A percentile compares a stretch with the other conserved stretches of the same genome.
Evolutionary conservation across 2,797 vertebrate genomes (phyloP).

Genomic region (Poeciliopsis turneri): DNA sequence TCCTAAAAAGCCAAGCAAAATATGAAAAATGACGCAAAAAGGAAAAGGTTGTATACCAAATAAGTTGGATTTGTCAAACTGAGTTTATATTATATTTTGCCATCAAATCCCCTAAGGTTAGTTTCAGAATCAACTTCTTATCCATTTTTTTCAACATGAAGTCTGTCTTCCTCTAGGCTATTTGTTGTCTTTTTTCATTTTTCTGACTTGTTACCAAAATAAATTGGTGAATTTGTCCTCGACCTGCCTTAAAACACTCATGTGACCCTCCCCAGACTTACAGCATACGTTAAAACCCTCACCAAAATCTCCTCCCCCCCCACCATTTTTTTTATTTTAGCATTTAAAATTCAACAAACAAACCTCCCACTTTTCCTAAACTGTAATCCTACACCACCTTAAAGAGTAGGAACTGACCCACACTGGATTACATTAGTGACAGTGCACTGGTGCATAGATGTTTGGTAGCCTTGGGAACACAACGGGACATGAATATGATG

Average conservation of each 20-base stretch:
- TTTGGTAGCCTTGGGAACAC: slow-evolving; percentile 56
- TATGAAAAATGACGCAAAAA: slow-evolving; percentile 2
- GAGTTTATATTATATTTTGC: not conserved
- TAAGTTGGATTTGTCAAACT: slow-evolving; percentile 38
- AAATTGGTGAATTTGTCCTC: slow-evolving; percentile 10
- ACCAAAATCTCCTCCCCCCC: not conserved
- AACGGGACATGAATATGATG: slow-evolving; percentile 44
- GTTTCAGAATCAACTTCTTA: slow-evolving; percentile 29
- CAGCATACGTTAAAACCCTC: not conserved
- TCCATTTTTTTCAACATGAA: slow-evolving; percentile 7
- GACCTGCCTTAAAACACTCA: slow-evolving; percentile 18
- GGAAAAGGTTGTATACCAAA: slow-evolving; percentile 28
- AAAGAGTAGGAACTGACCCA: slow-evolving; percentile 45
- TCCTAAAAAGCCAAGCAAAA: slow-evolving; percentile 5
- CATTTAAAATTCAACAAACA: not conserved
- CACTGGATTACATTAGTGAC: slow-evolving; percentile 25
- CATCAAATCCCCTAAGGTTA: slow-evolving; percentile 13
- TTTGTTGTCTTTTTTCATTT: slow-evolving; percentile 36
- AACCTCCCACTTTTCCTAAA: slow-evolving; percentile 17
- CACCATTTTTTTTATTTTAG: not conserved
- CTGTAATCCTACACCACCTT: slow-evolving; percentile 14
- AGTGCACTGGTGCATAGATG: slow-evolving; percentile 30
- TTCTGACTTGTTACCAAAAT: slow-evolving; percentile 19
- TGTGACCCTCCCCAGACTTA: not conserved
- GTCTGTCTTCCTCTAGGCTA: slow-evolving; percentile 15